A percentile compares a stretch with the other conserved stretches of the same genome.
Evolutionary conservation across 2,888 invertebrate genomes (phyloP).

Genomic region (Oxytorus armatus): DNA sequence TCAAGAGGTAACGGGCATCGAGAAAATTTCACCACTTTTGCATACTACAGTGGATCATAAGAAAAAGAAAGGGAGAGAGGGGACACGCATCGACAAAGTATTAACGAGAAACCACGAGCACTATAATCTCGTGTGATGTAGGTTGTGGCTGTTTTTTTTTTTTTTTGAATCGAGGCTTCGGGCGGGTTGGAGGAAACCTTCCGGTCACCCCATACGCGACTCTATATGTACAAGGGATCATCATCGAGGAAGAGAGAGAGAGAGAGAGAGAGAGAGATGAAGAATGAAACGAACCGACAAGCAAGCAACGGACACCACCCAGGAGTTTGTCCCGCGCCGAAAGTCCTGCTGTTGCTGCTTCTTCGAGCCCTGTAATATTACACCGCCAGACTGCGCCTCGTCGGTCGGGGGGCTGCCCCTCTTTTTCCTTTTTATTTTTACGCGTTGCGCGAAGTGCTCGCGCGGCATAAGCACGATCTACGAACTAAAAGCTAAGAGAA

Average conservation of each 20-base stretch:
- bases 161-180: constrained; percentile 44
- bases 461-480: constrained; percentile 28
- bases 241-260: constrained; percentile 29
- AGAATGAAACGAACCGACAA: constrained; percentile 49
- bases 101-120: not conserved
- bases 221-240: constrained; percentile 46
- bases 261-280: constrained; percentile 1
- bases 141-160: constrained; percentile 18
- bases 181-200: constrained; percentile 65
- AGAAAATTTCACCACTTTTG: too few relatives aligned
- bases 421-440: constrained; percentile 43
- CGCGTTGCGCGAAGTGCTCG: constrained; percentile 14
- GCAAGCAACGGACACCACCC: constrained; percentile 64
- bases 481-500: too few relatives aligned
- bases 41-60: too few relatives aligned
- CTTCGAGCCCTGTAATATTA: constrained; percentile 80
- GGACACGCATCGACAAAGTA: not conserved
- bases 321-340: constrained; percentile 63
- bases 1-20: too few relatives aligned
- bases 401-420: too few relatives aligned
- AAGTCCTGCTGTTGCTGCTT: constrained; percentile 64
- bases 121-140: constrained; percentile 2
- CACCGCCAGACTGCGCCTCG: constrained; percentile 75
- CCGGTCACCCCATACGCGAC: constrained; percentile 77
- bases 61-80: too few relatives aligned